phyloP scores from a whole-genome alignment of 2,888 invertebrate genomes.

The Amphimallon solstitiale region DNA sequence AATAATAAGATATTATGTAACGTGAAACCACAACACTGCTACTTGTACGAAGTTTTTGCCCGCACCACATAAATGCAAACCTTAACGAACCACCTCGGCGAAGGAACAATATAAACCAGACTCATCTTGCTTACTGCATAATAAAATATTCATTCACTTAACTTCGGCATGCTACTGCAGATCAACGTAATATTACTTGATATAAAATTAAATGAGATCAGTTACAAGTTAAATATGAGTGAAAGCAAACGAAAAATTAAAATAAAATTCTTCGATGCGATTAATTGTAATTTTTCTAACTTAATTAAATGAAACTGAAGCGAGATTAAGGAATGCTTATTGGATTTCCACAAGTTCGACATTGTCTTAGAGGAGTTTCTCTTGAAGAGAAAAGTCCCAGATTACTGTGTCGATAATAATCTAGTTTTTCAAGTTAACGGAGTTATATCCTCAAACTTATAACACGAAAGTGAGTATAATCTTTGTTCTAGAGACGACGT shows the following conservation, averaged over 20 bases:
- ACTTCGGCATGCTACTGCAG: neutral
- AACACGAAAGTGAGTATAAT: neutral
- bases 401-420: constrained; percentile 29
- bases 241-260: neutral
- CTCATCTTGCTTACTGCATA: neutral
- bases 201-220: neutral
- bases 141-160: constrained; percentile 12
- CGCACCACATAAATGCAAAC: constrained; percentile 9
- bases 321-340: constrained; percentile 17
- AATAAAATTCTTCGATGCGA: neutral
- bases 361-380: constrained; percentile 20
- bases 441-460: constrained; percentile 4
- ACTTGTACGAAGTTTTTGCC: neutral
- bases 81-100: neutral
- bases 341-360: constrained; percentile 18
- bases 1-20: constrained; percentile 24
- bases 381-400: constrained; percentile 5
- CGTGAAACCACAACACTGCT: constrained; percentile 1
- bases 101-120: constrained; percentile 4
- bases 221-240: neutral
- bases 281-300: constrained; percentile 1
- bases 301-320: constrained; percentile 22
- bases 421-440: constrained; percentile 25
- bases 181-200: neutral
- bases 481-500: neutral